Evolutionary conservation across 2,113 vertebrate species (phyloP), one percentile per base, ranked within the genome.

Genomic region (Eretmochelys imbricata): DNA sequence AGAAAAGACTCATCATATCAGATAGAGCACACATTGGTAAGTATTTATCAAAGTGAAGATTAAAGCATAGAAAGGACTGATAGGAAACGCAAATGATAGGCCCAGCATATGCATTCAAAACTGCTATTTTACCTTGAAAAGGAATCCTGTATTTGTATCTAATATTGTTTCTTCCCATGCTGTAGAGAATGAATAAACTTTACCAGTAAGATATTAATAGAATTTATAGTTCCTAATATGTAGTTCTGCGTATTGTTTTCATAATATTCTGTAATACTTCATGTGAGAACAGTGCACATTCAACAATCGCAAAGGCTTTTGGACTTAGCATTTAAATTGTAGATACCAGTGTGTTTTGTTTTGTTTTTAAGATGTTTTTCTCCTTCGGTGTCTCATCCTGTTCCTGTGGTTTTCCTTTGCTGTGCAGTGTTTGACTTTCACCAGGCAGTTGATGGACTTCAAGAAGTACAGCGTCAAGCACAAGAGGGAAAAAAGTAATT

Each of bases 401-500:
- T 85, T 85, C 35, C 54, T 92, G 80, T 89, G 53, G 8, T 95
- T 85, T 97, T 89, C 95, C 88, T 72, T 53, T 98, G 87, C 94
- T 78, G 10, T 46, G 69, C 97, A 99, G 99, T 99, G 96, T 99
- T 99, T 96, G 99, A 99, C 95, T 99, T 99, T 97, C 99, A 99
- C 96, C 99, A 99, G 97, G 99, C 99, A 6, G 99, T 99, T 13
- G 99, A 99, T 54, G 99, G 99, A 81, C 98, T 99, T 50, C 99
- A 99, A 98, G 99, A 99, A 97, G 98, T 99, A 46, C 99, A 99
- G 87, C 99, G 99, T 90, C 99, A 99, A 97, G 99, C 99, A 8
- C 99, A 99, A 93, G 99, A 99, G 94, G 99, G 99, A 91, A 99
- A 99, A 98, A 99, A 99, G 99, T 99, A 98, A 99, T 98, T 97